Evolutionary conservation across 2,797 vertebrate species (phyloP).

Genomic region (Gallirallus australis): DNA sequence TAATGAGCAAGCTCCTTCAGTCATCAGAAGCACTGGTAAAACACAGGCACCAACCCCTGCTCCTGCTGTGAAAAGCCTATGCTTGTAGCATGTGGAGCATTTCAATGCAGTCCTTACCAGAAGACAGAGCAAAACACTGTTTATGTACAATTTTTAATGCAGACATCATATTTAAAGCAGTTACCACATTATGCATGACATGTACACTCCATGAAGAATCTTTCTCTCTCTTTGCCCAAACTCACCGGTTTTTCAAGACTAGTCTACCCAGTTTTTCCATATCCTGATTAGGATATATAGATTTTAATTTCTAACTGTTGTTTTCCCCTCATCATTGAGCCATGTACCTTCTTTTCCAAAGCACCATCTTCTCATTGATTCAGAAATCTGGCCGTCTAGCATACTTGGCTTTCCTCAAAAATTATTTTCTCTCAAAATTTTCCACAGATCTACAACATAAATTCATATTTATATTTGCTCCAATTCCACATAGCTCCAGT

Average conservation of each 20-base stretch:
- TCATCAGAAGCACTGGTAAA: conserved; percentile 18
- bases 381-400: neutral
- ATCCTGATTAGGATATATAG: neutral
- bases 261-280: neutral
- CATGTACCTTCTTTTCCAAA: neutral
- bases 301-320: neutral
- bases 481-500: neutral
- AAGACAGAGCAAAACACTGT: neutral
- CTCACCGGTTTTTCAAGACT: neutral
- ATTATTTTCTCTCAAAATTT: neutral
- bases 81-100: neutral
- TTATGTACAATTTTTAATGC: neutral
- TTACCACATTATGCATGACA: neutral
- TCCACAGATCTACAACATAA: neutral
- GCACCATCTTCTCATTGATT: neutral
- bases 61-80: neutral
- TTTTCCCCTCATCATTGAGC: neutral
- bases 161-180: neutral
- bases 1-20: conserved; percentile 46
- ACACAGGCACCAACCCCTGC: neutral
- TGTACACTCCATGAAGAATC: neutral
- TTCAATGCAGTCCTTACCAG: neutral
- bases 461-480: neutral
- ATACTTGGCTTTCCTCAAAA: neutral
- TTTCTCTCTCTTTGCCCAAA: neutral